Percentiles rank a stretch among this genome's conserved stretches.
phyloP scores from a whole-genome alignment of 1,140 invertebrate genomes.

The Copidosoma floridanum region DNA sequence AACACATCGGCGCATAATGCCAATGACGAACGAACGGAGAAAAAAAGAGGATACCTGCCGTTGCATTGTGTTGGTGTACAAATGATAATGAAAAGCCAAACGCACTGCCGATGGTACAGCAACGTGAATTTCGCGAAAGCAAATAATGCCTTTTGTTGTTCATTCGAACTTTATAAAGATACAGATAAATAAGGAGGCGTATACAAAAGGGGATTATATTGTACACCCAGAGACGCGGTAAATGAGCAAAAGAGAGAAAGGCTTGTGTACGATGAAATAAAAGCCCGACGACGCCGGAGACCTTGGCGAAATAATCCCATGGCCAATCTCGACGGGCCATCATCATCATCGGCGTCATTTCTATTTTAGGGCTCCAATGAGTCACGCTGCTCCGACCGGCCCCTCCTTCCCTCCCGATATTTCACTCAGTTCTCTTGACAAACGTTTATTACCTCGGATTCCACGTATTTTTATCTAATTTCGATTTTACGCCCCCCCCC shows the following conservation, averaged over 20 bases:
- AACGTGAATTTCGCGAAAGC: no score
- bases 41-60: no score
- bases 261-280: slow-evolving; percentile 8
- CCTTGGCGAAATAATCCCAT: slow-evolving; percentile 25
- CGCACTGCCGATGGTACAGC: no score
- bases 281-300: slow-evolving; percentile 19
- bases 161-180: no score
- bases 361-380: slow-evolving; percentile 51
- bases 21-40: no score
- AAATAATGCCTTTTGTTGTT: no score
- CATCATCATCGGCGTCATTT: no score
- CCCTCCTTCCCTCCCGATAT: slow-evolving; percentile 33
- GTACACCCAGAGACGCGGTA: not conserved
- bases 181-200: no score
- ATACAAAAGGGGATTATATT: not conserved
- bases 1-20: no score
- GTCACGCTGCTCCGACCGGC: slow-evolving; percentile 35
- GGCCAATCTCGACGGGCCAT: slow-evolving; percentile 33
- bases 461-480: slow-evolving; percentile 27
- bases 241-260: not conserved
- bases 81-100: no score
- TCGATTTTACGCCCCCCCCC: slow-evolving; percentile 1
- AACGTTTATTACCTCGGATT: slow-evolving; percentile 42
- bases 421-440: slow-evolving; percentile 26
- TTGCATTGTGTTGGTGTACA: no score